phyloP scores from a whole-genome alignment of 1,140 invertebrate genomes.

The Trypoxylus dichotomus region DNA sequence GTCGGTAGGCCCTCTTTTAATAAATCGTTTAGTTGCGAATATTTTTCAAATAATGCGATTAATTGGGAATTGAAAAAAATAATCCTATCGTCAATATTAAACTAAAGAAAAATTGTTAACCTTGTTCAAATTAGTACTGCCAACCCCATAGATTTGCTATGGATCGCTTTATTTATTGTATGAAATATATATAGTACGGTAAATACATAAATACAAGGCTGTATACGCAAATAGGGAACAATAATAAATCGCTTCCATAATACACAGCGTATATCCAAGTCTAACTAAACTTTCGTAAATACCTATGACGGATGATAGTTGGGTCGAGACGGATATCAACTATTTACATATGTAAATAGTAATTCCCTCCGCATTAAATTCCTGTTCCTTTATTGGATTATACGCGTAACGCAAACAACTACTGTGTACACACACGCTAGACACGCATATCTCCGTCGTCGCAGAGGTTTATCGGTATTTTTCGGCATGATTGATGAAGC shows the following conservation, averaged over 20 bases:
- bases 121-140: no score
- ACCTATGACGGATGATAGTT: neutral
- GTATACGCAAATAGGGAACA: neutral
- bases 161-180: no score
- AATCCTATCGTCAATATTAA: no score
- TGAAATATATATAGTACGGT: no score
- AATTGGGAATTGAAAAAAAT: no score
- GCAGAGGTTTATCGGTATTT: neutral
- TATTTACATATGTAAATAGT: constrained; percentile 26
- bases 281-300: neutral
- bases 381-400: constrained; percentile 19
- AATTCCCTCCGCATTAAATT: constrained; percentile 2
- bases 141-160: no score
- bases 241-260: neutral
- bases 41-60: no score
- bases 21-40: no score
- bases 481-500: neutral
- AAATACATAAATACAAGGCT: no score
- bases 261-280: no score
- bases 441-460: neutral
- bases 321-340: neutral
- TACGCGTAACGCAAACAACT: constrained; percentile 18
- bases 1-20: no score
- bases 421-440: constrained; percentile 14
- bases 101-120: no score